These are phyloP conservation scores for Leptinotarsa rubiginosa DNA, from an alignment of 2,888 invertebrate species.

Conservation along the genomic window DNA sequence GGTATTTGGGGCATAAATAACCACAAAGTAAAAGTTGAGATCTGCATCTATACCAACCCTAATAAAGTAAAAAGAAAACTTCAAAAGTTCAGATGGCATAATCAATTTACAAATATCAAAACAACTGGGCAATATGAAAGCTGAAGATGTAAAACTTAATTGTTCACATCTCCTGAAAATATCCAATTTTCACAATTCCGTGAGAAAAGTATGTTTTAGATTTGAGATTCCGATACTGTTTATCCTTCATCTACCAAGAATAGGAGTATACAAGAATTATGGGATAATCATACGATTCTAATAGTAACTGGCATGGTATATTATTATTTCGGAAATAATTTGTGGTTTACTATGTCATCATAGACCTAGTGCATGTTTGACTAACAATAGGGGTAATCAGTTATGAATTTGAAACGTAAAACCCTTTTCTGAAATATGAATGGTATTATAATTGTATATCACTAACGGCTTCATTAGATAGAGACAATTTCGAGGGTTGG, in stretches of 20 bases:
- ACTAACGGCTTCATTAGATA: neutral
- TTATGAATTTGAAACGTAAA: constrained; percentile 4
- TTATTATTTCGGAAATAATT: constrained; percentile 16
- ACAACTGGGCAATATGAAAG: too few relatives aligned
- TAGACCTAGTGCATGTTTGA: neutral
- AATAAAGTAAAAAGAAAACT: too few relatives aligned
- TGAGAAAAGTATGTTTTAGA: neutral
- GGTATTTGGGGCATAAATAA: too few relatives aligned
- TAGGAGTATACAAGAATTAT: neutral
- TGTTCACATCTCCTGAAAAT: too few relatives aligned
- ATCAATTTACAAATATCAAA: too few relatives aligned
- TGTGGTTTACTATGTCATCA: constrained; percentile 5
- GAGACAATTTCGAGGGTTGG: neutral
- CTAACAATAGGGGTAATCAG: constrained; percentile 11
- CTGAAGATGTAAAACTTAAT: too few relatives aligned
- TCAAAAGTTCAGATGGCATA: too few relatives aligned
- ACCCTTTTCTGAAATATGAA: neutral
- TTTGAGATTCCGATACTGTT: neutral
- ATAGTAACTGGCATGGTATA: neutral
- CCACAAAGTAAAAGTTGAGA: too few relatives aligned
- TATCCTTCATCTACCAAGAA: neutral
- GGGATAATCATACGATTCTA: neutral
- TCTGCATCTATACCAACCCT: too few relatives aligned
- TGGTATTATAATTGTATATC: neutral
- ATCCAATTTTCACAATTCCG: neutral